These are phyloP conservation scores for Heliconius hermathena DNA, from an alignment of 1,140 invertebrate genomes.

Conservation along the genomic window DNA sequence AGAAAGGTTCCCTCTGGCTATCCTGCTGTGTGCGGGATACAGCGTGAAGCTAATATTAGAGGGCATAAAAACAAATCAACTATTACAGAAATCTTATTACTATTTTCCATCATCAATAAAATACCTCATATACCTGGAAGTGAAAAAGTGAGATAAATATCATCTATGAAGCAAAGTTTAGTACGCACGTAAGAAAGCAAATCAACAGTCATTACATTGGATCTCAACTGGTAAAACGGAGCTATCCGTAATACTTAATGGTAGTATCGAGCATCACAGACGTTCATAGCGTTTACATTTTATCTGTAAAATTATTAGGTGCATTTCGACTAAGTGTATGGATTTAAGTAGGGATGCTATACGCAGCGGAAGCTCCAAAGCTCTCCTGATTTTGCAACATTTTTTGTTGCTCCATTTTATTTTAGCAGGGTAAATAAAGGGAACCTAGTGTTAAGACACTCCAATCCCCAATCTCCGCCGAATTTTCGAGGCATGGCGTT, in stretches of 20 bases:
- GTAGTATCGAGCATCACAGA: slow-evolving; percentile 44
- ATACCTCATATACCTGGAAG: not conserved
- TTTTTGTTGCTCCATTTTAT: too few species aligned
- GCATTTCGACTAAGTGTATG: not conserved
- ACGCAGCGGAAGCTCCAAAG: too few species aligned
- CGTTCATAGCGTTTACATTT: not conserved
- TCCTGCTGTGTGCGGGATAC: too few species aligned
- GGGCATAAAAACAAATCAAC: too few species aligned
- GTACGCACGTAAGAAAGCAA: slow-evolving; percentile 19
- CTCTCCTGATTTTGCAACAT: too few species aligned
- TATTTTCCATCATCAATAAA: not conserved
- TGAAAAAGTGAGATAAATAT: slow-evolving; percentile 1
- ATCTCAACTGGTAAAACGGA: slow-evolving; percentile 46
- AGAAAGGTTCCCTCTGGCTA: too few species aligned
- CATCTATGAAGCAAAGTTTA: slow-evolving; percentile 11
- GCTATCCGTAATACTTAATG: slow-evolving; percentile 46
- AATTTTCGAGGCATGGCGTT: too few species aligned
- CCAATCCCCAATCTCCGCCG: too few species aligned
- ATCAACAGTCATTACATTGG: slow-evolving; percentile 43
- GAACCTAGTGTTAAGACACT: too few species aligned
- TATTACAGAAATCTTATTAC: not conserved
- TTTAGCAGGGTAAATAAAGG: too few species aligned
- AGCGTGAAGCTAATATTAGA: too few species aligned
- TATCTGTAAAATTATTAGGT: not conserved
- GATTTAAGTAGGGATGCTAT: not conserved